phyloP scores from a whole-genome alignment of 2,797 vertebrate species.

The Sphaeramia orbicularis region DNA sequence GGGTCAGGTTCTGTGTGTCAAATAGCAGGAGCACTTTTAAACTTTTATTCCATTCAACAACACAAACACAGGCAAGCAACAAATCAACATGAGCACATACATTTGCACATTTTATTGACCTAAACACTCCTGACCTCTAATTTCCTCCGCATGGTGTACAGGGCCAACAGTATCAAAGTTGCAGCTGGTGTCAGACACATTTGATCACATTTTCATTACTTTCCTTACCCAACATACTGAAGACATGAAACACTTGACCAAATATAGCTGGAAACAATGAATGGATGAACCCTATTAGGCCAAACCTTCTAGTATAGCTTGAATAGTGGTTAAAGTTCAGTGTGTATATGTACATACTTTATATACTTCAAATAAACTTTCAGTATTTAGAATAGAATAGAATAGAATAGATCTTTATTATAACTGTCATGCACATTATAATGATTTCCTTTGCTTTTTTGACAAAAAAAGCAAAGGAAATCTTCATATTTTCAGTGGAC shows the following conservation, averaged over 20 bases:
- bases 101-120: conserved; percentile 16
- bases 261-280: conserved; percentile 31
- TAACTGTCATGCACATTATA: no score
- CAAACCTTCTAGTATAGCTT: not conserved
- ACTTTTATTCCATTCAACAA: conserved; percentile 24
- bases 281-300: conserved; percentile 1
- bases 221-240: conserved; percentile 31
- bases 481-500: no score
- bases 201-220: conserved; percentile 30
- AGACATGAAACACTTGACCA: conserved; percentile 17
- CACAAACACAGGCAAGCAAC: conserved; percentile 8
- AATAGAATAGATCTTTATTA: no score
- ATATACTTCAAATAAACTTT: no score
- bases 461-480: no score
- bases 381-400: no score
- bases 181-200: conserved; percentile 63
- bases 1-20: no score
- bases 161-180: conserved; percentile 26
- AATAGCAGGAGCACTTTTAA: no score
- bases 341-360: no score
- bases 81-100: conserved; percentile 5
- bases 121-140: conserved; percentile 40
- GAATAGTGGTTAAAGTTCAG: no score
- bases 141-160: conserved; percentile 42
- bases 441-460: no score